Evolutionary conservation across 2,888 invertebrate genomes (phyloP).

Genomic region (Cecidostiba fungosa): DNA sequence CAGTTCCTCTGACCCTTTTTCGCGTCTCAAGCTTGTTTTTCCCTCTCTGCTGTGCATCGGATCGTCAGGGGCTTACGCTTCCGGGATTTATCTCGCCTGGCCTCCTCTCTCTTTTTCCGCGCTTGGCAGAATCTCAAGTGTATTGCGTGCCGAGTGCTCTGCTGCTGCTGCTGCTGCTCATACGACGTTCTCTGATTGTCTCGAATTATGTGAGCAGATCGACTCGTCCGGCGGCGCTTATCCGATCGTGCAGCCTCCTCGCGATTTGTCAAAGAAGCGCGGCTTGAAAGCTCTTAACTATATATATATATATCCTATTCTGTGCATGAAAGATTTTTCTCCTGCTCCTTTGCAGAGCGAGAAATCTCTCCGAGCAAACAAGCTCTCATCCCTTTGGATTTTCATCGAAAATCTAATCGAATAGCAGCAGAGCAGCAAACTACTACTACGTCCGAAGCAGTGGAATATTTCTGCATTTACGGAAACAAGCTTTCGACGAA

Average conservation of each 20-base stretch:
- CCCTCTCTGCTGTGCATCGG: conserved; percentile 7
- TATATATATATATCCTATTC: background rate
- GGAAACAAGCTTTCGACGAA: conserved; percentile 46
- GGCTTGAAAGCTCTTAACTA: background rate
- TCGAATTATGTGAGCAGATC: conserved; percentile 37
- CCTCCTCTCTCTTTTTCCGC: conserved; percentile 2
- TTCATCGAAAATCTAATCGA: conserved; percentile 54
- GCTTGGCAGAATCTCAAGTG: conserved; percentile 35
- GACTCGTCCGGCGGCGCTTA: background rate
- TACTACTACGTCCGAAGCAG: background rate
- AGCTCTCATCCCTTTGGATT: background rate
- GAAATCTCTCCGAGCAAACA: background rate
- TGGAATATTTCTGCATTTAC: conserved; percentile 55
- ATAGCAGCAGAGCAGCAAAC: conserved; percentile 26
- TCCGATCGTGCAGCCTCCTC: background rate
- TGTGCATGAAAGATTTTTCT: conserved; percentile 3
- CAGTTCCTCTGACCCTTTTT: conserved; percentile 10
- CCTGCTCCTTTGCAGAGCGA: background rate
- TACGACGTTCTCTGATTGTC: conserved; percentile 36
- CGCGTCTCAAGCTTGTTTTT: conserved; percentile 7
- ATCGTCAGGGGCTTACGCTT: conserved; percentile 34
- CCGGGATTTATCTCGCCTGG: conserved; percentile 54
- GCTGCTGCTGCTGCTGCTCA: background rate
- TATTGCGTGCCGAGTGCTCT: conserved; percentile 3
- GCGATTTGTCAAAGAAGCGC: conserved; percentile 6